A percentile compares a stretch with the other conserved stretches of the same genome.
Conservation (phyloP, 2,113 vertebrate genomes). For the Brachyhypopomus occidentalis region DNA sequence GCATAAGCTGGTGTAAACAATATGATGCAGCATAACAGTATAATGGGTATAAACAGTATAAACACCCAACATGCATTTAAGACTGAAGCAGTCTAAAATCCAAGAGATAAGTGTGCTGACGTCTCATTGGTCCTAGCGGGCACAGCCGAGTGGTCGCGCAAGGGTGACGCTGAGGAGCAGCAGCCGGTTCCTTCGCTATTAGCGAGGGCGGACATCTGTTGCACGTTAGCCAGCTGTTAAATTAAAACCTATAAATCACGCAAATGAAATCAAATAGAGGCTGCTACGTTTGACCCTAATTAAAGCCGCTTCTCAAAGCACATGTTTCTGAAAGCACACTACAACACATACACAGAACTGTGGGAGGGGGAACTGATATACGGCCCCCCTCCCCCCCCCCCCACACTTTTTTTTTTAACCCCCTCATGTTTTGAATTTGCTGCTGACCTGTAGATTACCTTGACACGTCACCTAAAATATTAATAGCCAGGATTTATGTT, state of each 20-base stretch:
- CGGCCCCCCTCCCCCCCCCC: neutral
- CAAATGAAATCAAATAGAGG: constrained; percentile 78
- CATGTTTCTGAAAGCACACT: constrained; percentile 49
- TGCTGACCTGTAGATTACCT: constrained; percentile 42
- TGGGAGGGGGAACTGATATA: constrained; percentile 15
- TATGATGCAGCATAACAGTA: too few species aligned
- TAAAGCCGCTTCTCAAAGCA: constrained; percentile 63
- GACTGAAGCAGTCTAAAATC: neutral
- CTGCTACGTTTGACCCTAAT: constrained; percentile 68
- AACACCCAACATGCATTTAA: neutral
- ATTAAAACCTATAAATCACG: constrained; percentile 77
- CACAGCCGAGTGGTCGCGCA: neutral
- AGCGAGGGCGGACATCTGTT: constrained; percentile 57
- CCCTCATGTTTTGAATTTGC: constrained; percentile 39
- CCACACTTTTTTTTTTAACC: neutral
- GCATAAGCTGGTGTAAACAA: too few species aligned
- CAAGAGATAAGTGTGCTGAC: neutral
- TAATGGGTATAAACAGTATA: too few species aligned
- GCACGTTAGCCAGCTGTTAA: constrained; percentile 74
- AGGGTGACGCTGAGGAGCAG: neutral
- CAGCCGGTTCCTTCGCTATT: constrained; percentile 64
- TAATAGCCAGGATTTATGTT: constrained; percentile 43
- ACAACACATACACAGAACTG: constrained; percentile 25
- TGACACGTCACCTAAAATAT: constrained; percentile 25
- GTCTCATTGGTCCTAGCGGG: neutral